A percentile compares a stretch with the other conserved stretches of the same genome.
Evolutionary conservation across 2,113 vertebrate species (phyloP).

Genomic region (Hemiscyllium ocellatum): DNA sequence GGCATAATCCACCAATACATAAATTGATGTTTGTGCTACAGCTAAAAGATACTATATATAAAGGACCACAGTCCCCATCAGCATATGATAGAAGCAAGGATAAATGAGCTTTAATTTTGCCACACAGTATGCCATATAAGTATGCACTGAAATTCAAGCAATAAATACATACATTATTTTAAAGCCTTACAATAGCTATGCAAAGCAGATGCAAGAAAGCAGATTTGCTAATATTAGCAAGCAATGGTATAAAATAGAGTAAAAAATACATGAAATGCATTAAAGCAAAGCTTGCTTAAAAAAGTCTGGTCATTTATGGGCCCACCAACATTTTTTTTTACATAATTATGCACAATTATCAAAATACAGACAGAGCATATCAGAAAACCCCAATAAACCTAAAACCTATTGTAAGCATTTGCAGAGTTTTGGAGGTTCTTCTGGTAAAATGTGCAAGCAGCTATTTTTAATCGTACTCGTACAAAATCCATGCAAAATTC

Average conservation of each 20-base stretch:
- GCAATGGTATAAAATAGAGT: conserved; percentile 92
- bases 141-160: conserved; percentile 99
- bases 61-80: conserved; percentile 92
- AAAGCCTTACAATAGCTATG: conserved; percentile 99
- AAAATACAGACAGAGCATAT: conserved; percentile 99
- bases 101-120: conserved; percentile 97
- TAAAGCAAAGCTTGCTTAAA: conserved; percentile 99
- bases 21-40: conserved; percentile 98
- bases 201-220: conserved; percentile 99
- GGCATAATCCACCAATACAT: conserved; percentile 97
- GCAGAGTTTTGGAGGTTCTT: conserved; percentile 99
- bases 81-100: conserved; percentile 97
- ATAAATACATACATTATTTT: conserved; percentile 99
- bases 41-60: conserved; percentile 99
- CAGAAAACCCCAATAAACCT: conserved; percentile 99
- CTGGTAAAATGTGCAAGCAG: conserved; percentile 99
- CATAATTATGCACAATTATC: conserved; percentile 99
- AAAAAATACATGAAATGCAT: conserved; percentile 97
- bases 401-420: conserved; percentile 99
- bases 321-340: conserved; percentile 98
- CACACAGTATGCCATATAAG: conserved; percentile 99
- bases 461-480: conserved; percentile 99
- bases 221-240: conserved; percentile 99
- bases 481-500: conserved; percentile 99
- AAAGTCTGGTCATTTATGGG: conserved; percentile 99